phyloP scores from a whole-genome alignment of 2,888 invertebrate species.

The Paralinhomoeus sp. region DNA sequence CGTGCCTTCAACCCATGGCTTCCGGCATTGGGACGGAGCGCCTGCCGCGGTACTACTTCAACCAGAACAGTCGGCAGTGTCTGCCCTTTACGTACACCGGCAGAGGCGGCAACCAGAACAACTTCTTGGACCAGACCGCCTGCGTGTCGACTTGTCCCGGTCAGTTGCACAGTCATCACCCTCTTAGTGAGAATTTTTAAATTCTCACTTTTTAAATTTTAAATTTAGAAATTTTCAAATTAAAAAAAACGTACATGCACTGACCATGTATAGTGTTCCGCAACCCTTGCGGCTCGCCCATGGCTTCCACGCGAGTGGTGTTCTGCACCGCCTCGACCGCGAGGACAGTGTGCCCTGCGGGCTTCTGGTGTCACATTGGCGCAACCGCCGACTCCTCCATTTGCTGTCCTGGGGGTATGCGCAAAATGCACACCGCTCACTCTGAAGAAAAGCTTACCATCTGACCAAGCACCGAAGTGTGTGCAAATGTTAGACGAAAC shows the following conservation, averaged over 20 bases:
- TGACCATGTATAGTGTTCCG: background rate
- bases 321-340: background rate
- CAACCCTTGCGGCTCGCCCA: background rate
- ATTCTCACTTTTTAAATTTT: too few species aligned
- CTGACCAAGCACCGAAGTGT: too few species aligned
- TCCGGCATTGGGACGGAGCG: background rate
- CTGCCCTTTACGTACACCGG: conserved; percentile 5
- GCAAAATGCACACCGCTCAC: too few species aligned
- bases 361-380: conserved; percentile 4
- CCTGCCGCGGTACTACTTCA: conserved; percentile 1
- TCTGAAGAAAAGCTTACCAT: background rate
- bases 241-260: background rate
- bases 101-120: conserved; percentile 4
- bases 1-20: conserved; percentile 1
- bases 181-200: too few species aligned
- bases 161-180: background rate
- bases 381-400: background rate
- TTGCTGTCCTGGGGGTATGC: conserved; percentile 3
- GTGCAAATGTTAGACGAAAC: background rate
- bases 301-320: background rate
- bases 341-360: conserved; percentile 1
- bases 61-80: background rate
- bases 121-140: conserved; percentile 1
- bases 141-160: conserved; percentile 1
- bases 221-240: background rate